A percentile compares a stretch with the other conserved stretches of the same genome.
Conservation (phyloP, 30 jellyfish, hydroid and myxozoan genomes). For the Chironex yamaguchii region DNA sequence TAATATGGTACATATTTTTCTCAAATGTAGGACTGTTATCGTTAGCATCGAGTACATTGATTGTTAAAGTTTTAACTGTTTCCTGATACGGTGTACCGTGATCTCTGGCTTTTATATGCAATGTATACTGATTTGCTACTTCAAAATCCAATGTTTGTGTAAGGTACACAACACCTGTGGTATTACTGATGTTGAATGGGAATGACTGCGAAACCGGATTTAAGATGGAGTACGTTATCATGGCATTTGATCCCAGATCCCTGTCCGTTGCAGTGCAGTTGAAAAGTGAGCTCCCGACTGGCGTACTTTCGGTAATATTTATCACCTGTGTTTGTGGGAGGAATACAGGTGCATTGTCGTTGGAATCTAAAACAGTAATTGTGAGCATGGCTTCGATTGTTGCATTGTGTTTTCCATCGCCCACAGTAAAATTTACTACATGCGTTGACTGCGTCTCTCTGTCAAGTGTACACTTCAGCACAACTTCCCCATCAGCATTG, state of each 20-base stretch:
- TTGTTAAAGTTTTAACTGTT: slow-evolving; percentile 15
- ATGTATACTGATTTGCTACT: not conserved
- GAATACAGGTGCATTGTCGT: slow-evolving; percentile 89
- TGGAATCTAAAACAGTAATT: slow-evolving; percentile 66
- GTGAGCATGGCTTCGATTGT: slow-evolving; percentile 58
- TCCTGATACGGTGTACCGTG: slow-evolving; percentile 6
- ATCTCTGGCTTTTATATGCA: slow-evolving; percentile 11
- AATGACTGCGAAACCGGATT: slow-evolving; percentile 14
- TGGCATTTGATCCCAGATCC: slow-evolving; percentile 35
- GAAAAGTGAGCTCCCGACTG: not conserved
- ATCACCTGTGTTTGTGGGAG: slow-evolving; percentile 27
- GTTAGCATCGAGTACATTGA: slow-evolving; percentile 16
- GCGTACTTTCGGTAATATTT: slow-evolving; percentile 27
- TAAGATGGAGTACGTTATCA: not conserved
- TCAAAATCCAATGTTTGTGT: slow-evolving; percentile 35
- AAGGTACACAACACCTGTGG: slow-evolving; percentile 6
- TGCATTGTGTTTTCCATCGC: slow-evolving; percentile 79
- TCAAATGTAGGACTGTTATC: slow-evolving; percentile 27
- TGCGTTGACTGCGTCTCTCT: slow-evolving; percentile 68
- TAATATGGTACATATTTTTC: slow-evolving; percentile 4
- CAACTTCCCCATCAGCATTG: slow-evolving; percentile 51
- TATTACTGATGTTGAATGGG: not conserved
- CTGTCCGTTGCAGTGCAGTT: slow-evolving; percentile 45
- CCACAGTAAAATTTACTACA: slow-evolving; percentile 27
- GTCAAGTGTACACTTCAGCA: slow-evolving; percentile 56